phyloP scores from a whole-genome alignment of 1,140 invertebrate species.

The Drosophila sproati region DNA sequence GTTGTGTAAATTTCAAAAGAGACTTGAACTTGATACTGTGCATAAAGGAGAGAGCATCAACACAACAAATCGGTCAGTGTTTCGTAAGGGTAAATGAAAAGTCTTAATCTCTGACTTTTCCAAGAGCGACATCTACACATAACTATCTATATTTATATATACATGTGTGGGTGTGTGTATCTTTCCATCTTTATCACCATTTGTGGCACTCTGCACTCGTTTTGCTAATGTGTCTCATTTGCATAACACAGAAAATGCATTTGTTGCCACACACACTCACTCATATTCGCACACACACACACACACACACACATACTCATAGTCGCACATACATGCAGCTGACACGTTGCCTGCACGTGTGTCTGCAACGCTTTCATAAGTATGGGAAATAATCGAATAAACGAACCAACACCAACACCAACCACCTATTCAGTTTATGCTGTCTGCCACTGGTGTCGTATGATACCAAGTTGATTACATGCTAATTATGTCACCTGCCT shows the following conservation, averaged over 20 bases:
- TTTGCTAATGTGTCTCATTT: conserved; percentile 64
- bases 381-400: conserved; percentile 39
- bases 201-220: conserved; percentile 28
- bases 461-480: conserved; percentile 60
- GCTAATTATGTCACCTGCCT: conserved; percentile 64
- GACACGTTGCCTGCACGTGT: conserved; percentile 25
- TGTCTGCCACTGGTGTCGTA: conserved; percentile 47
- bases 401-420: not conserved
- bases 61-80: conserved; percentile 8
- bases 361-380: conserved; percentile 44
- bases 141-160: not conserved
- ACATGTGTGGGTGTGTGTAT: not conserved
- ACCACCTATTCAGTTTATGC: conserved; percentile 7
- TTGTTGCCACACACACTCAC: conserved; percentile 51
- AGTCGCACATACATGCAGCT: conserved; percentile 27
- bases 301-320: conserved; percentile 6
- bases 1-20: conserved; percentile 47
- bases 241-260: conserved; percentile 60
- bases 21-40: conserved; percentile 53
- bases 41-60: conserved; percentile 22
- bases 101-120: not conserved
- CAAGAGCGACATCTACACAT: not conserved
- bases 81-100: conserved; percentile 14
- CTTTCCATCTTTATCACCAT: conserved; percentile 37
- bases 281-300: conserved; percentile 12